Conservation (phyloP, 2,797 vertebrate genomes). For the Forpus xanthops region DNA sequence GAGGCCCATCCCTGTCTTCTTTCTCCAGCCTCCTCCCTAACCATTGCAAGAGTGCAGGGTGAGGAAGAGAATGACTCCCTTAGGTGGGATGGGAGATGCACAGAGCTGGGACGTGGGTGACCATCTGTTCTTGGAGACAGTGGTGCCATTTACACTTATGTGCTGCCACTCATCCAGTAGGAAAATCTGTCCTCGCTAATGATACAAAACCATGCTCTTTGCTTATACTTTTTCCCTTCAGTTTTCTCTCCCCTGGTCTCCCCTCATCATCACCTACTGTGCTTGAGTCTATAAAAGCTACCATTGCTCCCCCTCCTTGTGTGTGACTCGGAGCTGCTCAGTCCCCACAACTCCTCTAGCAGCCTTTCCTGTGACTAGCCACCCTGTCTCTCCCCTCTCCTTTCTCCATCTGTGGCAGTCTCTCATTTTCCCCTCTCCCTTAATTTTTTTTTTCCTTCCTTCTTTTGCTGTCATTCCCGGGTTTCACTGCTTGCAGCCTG, state of each 20-base stretch:
- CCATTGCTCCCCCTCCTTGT: neutral
- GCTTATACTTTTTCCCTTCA: neutral
- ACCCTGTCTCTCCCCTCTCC: constrained; percentile 30
- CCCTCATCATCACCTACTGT: neutral
- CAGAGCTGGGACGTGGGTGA: neutral
- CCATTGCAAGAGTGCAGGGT: neutral
- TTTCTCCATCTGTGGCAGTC: constrained; percentile 28
- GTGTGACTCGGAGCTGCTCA: neutral
- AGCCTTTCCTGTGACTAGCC: neutral
- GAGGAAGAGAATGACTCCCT: neutral
- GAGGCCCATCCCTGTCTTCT: neutral
- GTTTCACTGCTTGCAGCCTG: neutral
- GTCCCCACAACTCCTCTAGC: neutral
- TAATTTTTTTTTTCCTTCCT: neutral
- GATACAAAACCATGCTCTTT: neutral
- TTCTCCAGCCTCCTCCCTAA: neutral
- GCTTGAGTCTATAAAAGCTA: constrained; percentile 18
- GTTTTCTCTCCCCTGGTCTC: neutral
- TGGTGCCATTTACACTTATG: neutral
- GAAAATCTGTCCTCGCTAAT: neutral
- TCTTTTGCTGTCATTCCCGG: neutral
- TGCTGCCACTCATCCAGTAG: neutral
- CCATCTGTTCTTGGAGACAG: constrained; percentile 13
- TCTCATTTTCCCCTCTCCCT: neutral
- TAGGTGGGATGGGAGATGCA: fast-evolving